phyloP scores from a whole-genome alignment of 2,113 vertebrate genomes.

The Hypomesus transpacificus region DNA sequence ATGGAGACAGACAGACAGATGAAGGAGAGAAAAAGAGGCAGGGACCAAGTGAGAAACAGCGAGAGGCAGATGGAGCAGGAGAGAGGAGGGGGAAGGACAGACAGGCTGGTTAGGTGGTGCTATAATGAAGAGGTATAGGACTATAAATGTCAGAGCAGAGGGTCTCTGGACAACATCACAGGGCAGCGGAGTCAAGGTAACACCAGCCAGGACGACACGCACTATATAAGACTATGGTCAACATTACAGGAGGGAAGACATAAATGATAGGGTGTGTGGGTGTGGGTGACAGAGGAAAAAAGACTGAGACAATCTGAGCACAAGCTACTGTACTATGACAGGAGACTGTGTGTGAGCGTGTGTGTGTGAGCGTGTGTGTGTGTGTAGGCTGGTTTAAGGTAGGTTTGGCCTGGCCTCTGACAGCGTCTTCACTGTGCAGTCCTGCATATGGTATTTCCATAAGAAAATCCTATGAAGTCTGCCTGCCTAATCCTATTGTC shows the following conservation, averaged over 20 bases:
- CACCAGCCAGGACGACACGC: neutral
- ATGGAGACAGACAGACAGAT: neutral
- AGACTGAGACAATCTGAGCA: conserved; percentile 6
- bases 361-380: conserved; percentile 39
- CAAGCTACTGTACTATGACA: no score
- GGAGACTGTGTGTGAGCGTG: neutral
- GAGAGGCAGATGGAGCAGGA: neutral
- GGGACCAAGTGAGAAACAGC: neutral
- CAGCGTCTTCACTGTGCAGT: conserved; percentile 77
- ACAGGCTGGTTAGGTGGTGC: conserved; percentile 81
- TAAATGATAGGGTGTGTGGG: conserved; percentile 4
- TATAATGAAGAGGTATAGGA: conserved; percentile 83
- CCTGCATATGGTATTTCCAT: conserved; percentile 77
- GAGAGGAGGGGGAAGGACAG: conserved; percentile 34
- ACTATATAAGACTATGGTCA: neutral
- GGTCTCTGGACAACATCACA: conserved; percentile 81
- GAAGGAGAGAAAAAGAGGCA: neutral
- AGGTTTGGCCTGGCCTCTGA: conserved; percentile 73
- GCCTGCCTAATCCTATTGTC: conserved; percentile 63
- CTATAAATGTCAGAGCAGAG: conserved; percentile 82
- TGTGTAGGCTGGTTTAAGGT: conserved; percentile 44
- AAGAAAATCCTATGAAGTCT: conserved; percentile 73
- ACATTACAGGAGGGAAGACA: conserved; percentile 20
- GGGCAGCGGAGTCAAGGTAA: conserved; percentile 6
- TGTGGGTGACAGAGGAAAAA: neutral